phyloP scores from a whole-genome alignment of 2,113 vertebrate genomes.

The Tympanuchus pallidicinctus region DNA sequence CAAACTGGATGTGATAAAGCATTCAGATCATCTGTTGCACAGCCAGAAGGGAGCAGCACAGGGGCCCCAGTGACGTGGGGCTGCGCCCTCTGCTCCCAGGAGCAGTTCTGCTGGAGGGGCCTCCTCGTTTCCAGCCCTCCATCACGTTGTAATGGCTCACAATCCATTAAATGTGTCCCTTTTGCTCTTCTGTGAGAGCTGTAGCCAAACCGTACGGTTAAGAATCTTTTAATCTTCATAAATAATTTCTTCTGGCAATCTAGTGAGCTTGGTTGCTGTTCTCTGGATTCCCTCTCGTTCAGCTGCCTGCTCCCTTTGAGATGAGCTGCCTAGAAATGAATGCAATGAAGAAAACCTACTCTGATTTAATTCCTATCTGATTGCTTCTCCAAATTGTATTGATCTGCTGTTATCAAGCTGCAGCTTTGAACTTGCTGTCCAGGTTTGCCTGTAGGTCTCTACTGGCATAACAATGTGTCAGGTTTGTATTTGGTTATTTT shows the following conservation, averaged over 20 bases:
- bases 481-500: slow-evolving; percentile 21
- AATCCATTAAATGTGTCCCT: slow-evolving; percentile 19
- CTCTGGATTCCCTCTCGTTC: slow-evolving; percentile 38
- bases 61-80: background rate
- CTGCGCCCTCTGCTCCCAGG: background rate
- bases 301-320: background rate
- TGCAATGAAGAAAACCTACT: slow-evolving; percentile 30
- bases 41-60: background rate
- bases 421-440: slow-evolving; percentile 3
- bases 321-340: slow-evolving; percentile 43
- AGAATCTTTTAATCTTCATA: slow-evolving; percentile 60
- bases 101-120: background rate
- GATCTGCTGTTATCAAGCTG: slow-evolving; percentile 12
- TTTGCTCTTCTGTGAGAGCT: slow-evolving; percentile 25
- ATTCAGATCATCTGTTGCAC: slow-evolving; percentile 26
- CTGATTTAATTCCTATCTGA: slow-evolving; percentile 35
- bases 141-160: background rate
- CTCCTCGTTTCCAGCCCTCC: background rate
- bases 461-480: background rate
- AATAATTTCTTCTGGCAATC: slow-evolving; percentile 59
- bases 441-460: background rate
- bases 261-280: slow-evolving; percentile 25
- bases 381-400: slow-evolving; percentile 36
- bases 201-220: slow-evolving; percentile 17
- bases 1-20: slow-evolving; percentile 53